Evolutionary conservation across 1,140 invertebrate genomes (phyloP).

Genomic region (Aleiodes sp.): DNA sequence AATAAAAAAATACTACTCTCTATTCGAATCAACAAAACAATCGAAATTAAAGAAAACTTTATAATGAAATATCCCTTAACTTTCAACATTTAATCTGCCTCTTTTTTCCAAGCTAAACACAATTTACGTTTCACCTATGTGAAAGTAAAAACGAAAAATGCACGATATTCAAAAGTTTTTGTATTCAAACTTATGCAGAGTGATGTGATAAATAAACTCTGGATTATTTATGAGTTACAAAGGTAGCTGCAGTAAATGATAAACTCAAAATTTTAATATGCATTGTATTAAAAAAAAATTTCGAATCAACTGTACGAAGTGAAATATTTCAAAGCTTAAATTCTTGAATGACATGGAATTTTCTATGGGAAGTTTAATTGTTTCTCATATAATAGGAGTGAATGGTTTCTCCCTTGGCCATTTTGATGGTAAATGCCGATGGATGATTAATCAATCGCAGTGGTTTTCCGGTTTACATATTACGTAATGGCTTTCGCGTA

Average conservation of each 20-base stretch:
- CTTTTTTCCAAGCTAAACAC: background rate
- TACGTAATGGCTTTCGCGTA: background rate
- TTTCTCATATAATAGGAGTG: background rate
- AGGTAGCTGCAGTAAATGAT: too few species aligned
- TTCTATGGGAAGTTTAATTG: background rate
- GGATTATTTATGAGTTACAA: background rate
- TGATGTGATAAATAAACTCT: conserved; percentile 1
- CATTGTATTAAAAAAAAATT: too few species aligned
- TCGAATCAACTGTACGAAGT: too few species aligned
- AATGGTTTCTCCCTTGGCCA: conserved; percentile 1
- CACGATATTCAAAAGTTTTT: background rate
- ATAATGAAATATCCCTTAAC: too few species aligned
- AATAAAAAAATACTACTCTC: too few species aligned
- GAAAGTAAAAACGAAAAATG: background rate
- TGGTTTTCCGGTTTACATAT: conserved; percentile 5
- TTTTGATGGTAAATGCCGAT: background rate
- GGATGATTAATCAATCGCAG: conserved; percentile 12
- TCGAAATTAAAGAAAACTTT: too few species aligned
- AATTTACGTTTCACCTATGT: background rate
- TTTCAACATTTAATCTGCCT: too few species aligned
- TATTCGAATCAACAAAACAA: too few species aligned
- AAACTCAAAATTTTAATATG: background rate
- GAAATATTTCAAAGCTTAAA: background rate
- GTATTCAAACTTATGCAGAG: background rate
- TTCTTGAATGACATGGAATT: background rate